Base-by-base conservation (phyloP, 53 echinoderm and acorn worm genomes). In the Holothuria leucospilota region DNA sequence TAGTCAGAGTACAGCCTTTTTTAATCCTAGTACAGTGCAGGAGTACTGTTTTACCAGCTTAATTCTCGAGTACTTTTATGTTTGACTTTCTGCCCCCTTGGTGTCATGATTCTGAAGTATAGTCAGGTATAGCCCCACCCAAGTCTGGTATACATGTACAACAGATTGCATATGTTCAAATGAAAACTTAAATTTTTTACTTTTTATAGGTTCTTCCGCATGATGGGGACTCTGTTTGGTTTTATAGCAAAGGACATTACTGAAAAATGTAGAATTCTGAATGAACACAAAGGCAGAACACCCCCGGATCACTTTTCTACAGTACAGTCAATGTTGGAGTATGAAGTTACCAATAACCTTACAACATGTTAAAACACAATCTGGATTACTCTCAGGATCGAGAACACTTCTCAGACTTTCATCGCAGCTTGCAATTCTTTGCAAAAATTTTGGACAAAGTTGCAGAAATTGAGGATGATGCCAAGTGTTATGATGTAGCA, bases 401-500 rank as follows among this genome's bases (percentile, higher is more conserved):
- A 69, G 98, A 65, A 98, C 98, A 20, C 84, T 93, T 12, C 92
- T 98, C 1, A 85, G 98, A 13, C 95, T 98, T n/a, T 14, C 93
- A 98, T 63, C 87, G 98, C 8, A 91, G 95, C 41, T 86, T 98
- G n/a, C 92, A 90, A 8, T 98, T 98, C 83, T 93, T 98, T 40
- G 73, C 88, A 18, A 85, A 90, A 28, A 88, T 98, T 20, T 89
- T 98, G 13, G 74, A 49, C 18, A 83, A 85, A 23, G 63, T 98
- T 13, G 64, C 63, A 9, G 88, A 84, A 16, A 64, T 88, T 20
- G 84, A 90, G 14, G 86, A 88, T 51, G 84, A 90, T 13, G 92
- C 77, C 11, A 88, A 84, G 66, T 91, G 90, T 2, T 90, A 93
- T 15, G 88, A 82, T 14, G 63, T 90, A 24, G 91, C 93, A 1